Evolutionary conservation across 1,140 invertebrate genomes (phyloP), one percentile per base, ranked within the genome.

Genomic region (Cardiocondyla obscurior): DNA sequence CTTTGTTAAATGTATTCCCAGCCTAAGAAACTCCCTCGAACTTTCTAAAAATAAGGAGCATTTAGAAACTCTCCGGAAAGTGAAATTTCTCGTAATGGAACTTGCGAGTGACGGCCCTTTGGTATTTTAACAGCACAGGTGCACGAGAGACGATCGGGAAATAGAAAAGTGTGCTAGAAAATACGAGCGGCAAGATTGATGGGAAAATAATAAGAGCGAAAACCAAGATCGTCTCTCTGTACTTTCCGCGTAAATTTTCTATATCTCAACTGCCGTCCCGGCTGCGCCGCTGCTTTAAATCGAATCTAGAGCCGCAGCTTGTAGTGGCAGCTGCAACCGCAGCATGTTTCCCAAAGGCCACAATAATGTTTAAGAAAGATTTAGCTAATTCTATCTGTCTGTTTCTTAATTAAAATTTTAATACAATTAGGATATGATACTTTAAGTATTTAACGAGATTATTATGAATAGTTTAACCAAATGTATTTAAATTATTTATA

Each of bases 191-290:
- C 8, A 14, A 79, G 67, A 36, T 28, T 28, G 22, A 12, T 36
- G 22, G 14, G 25, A 53, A 42, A 51, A 39, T 65, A 49, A 67
- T 46, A 28, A 67, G 30, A 46, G 25, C 12, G 14, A 14, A 79
- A 69, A 28, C 22, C 30, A 69, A 53, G 30, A 25, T 10, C 28
- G 16, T 49, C 22, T 67, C 36, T 39, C 25, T 42, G 22, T 73
- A 22, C 33, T 42, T 73, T 57, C 33, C 16, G 51, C 70, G 16
- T 58, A 1, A 30, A 58, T 58, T 73, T 73, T 58, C 10, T 73
- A 39, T 73, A 73, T 14, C 25, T 14, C 33, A 33, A 42, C 33
- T 65, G 10, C 30, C 36, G 46, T 25, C 16, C 28, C 28, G 14
- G 5, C 25, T 79, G 7, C 36, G 10, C 33, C 44, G 12, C 39